phyloP scores from a whole-genome alignment of 1,140 invertebrate species.

The Dinothrombium tinctorium region DNA sequence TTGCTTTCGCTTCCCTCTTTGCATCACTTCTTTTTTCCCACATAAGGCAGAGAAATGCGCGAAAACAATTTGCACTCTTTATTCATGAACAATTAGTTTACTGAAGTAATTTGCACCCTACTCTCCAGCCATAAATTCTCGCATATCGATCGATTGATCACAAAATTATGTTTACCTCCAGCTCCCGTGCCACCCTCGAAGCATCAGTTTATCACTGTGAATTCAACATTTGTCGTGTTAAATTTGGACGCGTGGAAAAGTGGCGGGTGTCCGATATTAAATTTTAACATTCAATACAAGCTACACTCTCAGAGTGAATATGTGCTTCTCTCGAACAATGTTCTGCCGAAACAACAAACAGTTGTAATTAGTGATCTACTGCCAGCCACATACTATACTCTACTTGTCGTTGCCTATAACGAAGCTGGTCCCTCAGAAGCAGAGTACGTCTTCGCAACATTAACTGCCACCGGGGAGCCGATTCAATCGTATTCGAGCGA shows the following conservation, averaged over 20 bases:
- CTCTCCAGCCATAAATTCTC: background rate
- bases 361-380: conserved; percentile 60
- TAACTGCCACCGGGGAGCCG: background rate
- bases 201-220: conserved; percentile 16
- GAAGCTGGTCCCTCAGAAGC: conserved; percentile 24
- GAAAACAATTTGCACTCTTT: too few species aligned
- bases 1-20: background rate
- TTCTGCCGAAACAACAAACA: conserved; percentile 37
- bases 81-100: too few species aligned
- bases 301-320: conserved; percentile 21
- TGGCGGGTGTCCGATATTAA: conserved; percentile 48
- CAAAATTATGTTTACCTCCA: conserved; percentile 3
- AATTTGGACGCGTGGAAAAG: conserved; percentile 48
- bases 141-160: background rate
- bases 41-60: too few species aligned
- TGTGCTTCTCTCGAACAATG: conserved; percentile 12
- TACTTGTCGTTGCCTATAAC: conserved; percentile 24
- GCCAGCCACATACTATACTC: conserved; percentile 71
- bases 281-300: conserved; percentile 52
- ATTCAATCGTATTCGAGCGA: background rate
- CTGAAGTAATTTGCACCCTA: background rate
- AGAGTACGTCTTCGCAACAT: conserved; percentile 38
- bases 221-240: conserved; percentile 26
- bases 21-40: background rate
- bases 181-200: conserved; percentile 17